Evolutionary conservation across 1,140 invertebrate species (phyloP).

Genomic region (Orussus abietinus): DNA sequence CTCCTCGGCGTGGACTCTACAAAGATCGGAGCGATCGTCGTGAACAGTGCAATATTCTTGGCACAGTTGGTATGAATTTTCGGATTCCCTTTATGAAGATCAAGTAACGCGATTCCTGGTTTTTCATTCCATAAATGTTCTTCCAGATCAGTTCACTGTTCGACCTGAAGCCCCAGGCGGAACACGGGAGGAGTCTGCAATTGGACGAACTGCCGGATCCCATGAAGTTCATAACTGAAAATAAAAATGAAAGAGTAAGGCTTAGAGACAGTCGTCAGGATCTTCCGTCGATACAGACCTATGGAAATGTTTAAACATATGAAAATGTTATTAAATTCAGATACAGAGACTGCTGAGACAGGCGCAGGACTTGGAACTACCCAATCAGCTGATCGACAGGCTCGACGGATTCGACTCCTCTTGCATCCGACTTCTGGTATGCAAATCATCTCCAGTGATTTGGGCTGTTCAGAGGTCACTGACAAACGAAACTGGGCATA

Average conservation of each 20-base stretch:
- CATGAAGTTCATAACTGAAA: constrained; percentile 30
- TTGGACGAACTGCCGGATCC: constrained; percentile 25
- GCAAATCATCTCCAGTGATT: constrained; percentile 72
- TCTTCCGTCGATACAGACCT: no score
- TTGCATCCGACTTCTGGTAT: constrained; percentile 71
- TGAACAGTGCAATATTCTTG: constrained; percentile 78
- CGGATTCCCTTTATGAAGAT: background rate
- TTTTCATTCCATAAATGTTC: constrained; percentile 1
- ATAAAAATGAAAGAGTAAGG: constrained; percentile 34
- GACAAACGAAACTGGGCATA: constrained; percentile 27
- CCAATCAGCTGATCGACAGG: constrained; percentile 60
- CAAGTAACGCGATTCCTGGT: no score
- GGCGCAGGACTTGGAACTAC: constrained; percentile 59
- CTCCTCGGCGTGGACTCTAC: constrained; percentile 70
- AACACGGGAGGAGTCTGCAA: constrained; percentile 9
- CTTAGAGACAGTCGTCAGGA: no score
- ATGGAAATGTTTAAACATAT: no score
- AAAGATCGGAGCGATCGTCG: constrained; percentile 71
- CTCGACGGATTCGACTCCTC: constrained; percentile 59
- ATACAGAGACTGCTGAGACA: constrained; percentile 56
- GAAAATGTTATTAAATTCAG: constrained; percentile 23
- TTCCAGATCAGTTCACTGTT: constrained; percentile 39
- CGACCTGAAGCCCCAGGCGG: constrained; percentile 26
- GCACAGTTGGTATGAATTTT: constrained; percentile 68
- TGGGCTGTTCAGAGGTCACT: constrained; percentile 68